Evolutionary conservation across 30 jellyfish, hydroid and myxozoan genomes (phyloP), one percentile per base, ranked within the genome.

Genomic region (Mastigias papua): DNA sequence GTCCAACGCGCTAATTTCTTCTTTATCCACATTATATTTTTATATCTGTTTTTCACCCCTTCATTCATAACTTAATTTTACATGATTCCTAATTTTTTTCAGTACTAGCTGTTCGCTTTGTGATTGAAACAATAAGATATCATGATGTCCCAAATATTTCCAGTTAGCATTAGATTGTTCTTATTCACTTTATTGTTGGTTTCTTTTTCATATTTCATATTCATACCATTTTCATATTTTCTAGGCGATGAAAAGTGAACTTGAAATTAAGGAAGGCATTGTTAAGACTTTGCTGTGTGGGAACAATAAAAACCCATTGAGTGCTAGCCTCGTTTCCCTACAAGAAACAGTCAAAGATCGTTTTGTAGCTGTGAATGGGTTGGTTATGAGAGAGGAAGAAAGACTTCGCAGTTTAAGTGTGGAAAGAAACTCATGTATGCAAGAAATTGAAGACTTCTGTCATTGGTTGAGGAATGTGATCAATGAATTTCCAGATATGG

Each of bases 241-340:
- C 54, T 62, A 85, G 94, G 94, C 78, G 33, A 8, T 77, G 35
- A 78, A 58, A 54, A 83, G 72, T 54, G 96, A 88, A 35, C 65
- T 88, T 29, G 80, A 66, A 23, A 37, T 60, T 34, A 88, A 88
- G 34, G 86, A 88, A 9, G 88, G 78, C 19, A 48, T 70, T 48
- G 78, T 85, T 26, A 73, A 71, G 2, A 42, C 67, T 32, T 65
- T 85, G 57, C 27, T 85, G 17, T 31, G 81, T 17, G 73, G 71
- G 63, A 72, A 29, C 13, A 27, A 27, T 16, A 63, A 61, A 13
- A 19, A 34, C 27, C 71, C 46, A 25, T 25, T 23, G 6, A 46
- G 27, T 20, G 46, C 26, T 5, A 67, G 48, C 21, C 28, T 73
- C 22, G 19, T 16, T 15, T 32, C 46, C 23, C 34, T 85, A 13